Base-by-base conservation (phyloP, 2,797 vertebrate genomes). In the Uromys caudimaculatus region DNA sequence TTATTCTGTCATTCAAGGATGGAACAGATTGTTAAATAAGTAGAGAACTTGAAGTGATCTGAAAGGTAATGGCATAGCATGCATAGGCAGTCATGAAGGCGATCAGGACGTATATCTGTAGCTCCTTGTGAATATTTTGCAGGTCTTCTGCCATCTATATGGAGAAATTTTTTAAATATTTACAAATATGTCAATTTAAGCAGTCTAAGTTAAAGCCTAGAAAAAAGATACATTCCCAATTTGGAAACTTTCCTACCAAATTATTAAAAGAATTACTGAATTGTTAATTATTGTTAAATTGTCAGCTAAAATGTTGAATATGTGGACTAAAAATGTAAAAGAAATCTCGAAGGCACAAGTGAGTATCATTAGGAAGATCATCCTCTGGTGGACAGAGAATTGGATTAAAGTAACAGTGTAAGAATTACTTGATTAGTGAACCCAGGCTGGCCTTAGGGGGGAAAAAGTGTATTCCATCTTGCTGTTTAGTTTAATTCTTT, bases 351-450 rank as follows among this genome's bases (percentile, higher is more conserved):
- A n/a, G n/a, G n/a, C n/a, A n/a, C n/a, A n/a, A n/a, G n/a, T n/a
- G n/a, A n/a, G n/a, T n/a, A n/a, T n/a, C n/a, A n/a, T n/a, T n/a
- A n/a, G n/a, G n/a, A n/a, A n/a, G n/a, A n/a, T n/a, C n/a, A n/a
- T n/a, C n/a, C n/a, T n/a, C n/a, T n/a, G n/a, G n/a, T n/a, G n/a
- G n/a, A n/a, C n/a, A n/a, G n/a, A n/a, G n/a, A n/a, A n/a, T n/a
- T n/a, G n/a, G n/a, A n/a, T n/a, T n/a, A n/a, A n/a, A n/a, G n/a
- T n/a, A n/a, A n/a, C n/a, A 52, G 35, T 38, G 10, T 19, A 86
- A 60, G 83, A 95, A 78, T 95, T 93, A 89, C 47, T 62, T 86
- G 81, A 64, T 56, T 89, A 89, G 47, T 35, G 54, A 82, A 41
- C 41, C 6, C 14, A 58, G 23, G 23, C 38, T 71, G 32, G 6